Base-by-base conservation (phyloP, 1,140 invertebrate species). In the Zeugodacus cucurbitae region DNA sequence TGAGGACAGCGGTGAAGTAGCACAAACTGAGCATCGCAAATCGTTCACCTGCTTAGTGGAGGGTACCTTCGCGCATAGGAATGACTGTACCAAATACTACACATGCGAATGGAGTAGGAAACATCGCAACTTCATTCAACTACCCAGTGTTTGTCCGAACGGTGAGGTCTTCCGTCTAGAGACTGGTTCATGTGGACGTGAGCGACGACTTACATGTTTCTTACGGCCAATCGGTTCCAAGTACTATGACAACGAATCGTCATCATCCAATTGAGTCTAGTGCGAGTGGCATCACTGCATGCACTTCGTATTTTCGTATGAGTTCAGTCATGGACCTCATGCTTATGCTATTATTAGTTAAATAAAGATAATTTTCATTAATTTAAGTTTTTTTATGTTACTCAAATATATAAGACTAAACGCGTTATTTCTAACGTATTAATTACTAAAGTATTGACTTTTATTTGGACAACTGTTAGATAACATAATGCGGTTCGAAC, bases 11-110 rank as follows among this genome's bases (percentile, higher is more conserved):
- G 4, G 11, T 26, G 58, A 62, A 62, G 26, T 20, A 82, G 7
- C 74, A 26, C 3, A 22, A 29, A 10, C 4, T 3, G n/a, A 48
- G 10, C 74, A 82, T 14, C 74, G 8, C 14, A 82, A 82, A 26
- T 7, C 74, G n/a, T 82, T 82, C 41, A 34, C 17, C 14, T 82
- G 74, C n/a, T 5, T 26, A 17, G 22, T 29, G 22, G 41, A 44
- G 41, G 74, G 74, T 20, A 44, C 11, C 1, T 82, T 48, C 41
- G 32, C 74, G 3, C 41, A 44, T 29, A 44, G 10, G n/a, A 26
- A n/a, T 22, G 74, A 82, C 48, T 82, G 74, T 44, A 82, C 37
- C 22, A 82, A 82, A 82, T 82, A 82, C n/a, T 82, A 82, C 3
- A 82, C 37, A 0, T 82, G 74, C 26, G 2, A 26, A 7, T 82